A percentile compares a stretch with the other conserved stretches of the same genome.
Conservation (phyloP, 2,888 invertebrate genomes). For the Pyrgus malvae region DNA sequence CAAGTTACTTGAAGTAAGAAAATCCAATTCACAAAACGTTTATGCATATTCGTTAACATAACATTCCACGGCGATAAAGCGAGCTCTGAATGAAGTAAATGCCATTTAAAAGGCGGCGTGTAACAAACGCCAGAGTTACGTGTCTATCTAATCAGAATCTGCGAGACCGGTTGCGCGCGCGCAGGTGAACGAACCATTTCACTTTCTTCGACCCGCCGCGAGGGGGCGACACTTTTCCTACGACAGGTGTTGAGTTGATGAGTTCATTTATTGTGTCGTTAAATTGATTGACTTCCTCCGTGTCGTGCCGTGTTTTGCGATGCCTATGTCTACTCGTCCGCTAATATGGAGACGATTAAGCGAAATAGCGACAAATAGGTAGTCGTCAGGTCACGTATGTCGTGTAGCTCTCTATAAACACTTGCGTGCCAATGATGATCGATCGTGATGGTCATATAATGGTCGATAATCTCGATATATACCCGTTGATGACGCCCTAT, state of each 20-base stretch:
- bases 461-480: too few species aligned
- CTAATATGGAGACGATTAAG: constrained; percentile 7
- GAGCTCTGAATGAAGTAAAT: constrained; percentile 16
- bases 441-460: too few species aligned
- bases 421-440: too few species aligned
- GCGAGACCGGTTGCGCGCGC: constrained; percentile 35
- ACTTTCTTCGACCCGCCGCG: constrained; percentile 60
- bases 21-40: background rate
- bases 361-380: constrained; percentile 3
- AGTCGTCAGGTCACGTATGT: background rate
- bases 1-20: background rate
- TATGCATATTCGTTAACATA: background rate
- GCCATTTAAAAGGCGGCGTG: constrained; percentile 17
- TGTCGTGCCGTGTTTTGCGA: constrained; percentile 2
- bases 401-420: too few species aligned
- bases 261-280: constrained; percentile 22
- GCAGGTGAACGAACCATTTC: constrained; percentile 66
- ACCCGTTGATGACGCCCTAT: too few species aligned
- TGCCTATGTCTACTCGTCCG: background rate
- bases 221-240: constrained; percentile 64
- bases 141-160: constrained; percentile 29
- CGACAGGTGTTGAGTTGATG: constrained; percentile 31
- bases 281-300: constrained; percentile 23
- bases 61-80: constrained; percentile 3
- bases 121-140: constrained; percentile 19